Percentiles rank a stretch among this genome's conserved stretches.
phyloP scores from a whole-genome alignment of 2,888 invertebrate genomes.

The Torymus tubicola region DNA sequence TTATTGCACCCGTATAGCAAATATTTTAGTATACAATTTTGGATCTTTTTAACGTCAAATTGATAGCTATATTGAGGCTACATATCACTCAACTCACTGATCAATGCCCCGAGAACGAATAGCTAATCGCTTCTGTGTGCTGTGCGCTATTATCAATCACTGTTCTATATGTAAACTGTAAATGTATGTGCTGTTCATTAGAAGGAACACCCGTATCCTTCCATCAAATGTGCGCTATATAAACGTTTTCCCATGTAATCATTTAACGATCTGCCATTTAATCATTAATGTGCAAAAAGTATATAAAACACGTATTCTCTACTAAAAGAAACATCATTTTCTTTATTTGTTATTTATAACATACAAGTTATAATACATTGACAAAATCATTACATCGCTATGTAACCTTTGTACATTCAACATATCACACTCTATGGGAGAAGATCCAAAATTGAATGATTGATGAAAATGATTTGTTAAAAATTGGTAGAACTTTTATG shows the following conservation, averaged over 20 bases:
- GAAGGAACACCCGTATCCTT: neutral
- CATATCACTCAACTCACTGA: neutral
- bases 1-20: too few species aligned
- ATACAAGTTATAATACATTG: neutral
- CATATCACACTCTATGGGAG: too few species aligned
- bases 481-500: too few species aligned
- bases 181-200: neutral
- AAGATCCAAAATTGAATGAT: too few species aligned
- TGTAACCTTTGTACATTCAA: too few species aligned
- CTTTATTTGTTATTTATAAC: neutral
- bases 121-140: neutral
- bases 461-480: too few species aligned
- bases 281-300: neutral
- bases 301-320: too few species aligned
- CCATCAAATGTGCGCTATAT: constrained; percentile 3
- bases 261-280: too few species aligned
- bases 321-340: neutral
- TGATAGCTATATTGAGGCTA: too few species aligned
- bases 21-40: too few species aligned
- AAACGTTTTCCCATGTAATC: constrained; percentile 1
- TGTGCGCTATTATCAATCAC: constrained; percentile 12
- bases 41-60: too few species aligned
- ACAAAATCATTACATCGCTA: too few species aligned
- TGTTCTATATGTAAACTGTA: constrained; percentile 5
- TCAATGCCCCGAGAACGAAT: neutral